These are phyloP conservation scores for Hesperophylax magnus DNA, from an alignment of 1,140 invertebrate species.

Conservation along the genomic window DNA sequence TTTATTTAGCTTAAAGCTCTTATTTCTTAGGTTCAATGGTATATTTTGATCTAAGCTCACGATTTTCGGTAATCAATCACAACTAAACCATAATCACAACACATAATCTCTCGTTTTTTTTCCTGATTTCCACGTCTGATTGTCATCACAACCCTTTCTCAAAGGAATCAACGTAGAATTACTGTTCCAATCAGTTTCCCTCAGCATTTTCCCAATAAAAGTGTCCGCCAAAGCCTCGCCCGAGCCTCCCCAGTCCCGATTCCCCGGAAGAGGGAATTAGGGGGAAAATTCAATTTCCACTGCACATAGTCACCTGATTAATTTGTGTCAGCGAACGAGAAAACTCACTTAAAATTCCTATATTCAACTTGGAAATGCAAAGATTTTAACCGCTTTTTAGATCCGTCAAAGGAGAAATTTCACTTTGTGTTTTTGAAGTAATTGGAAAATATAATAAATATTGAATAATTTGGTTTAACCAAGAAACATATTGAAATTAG, in stretches of 20 bases:
- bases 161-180: constrained; percentile 29
- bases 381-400: too few relatives aligned
- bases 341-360: constrained; percentile 7
- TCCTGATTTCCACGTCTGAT: background rate
- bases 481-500: too few relatives aligned
- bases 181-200: constrained; percentile 41
- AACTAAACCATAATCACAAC: too few relatives aligned
- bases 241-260: background rate
- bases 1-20: too few relatives aligned
- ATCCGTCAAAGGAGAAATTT: too few relatives aligned
- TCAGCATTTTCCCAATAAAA: constrained; percentile 32
- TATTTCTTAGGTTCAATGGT: too few relatives aligned
- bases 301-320: constrained; percentile 38
- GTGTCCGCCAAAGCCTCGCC: constrained; percentile 19
- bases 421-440: too few relatives aligned
- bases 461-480: too few relatives aligned
- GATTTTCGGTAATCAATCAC: background rate
- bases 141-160: constrained; percentile 22
- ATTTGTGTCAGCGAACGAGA: constrained; percentile 10
- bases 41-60: background rate
- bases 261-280: constrained; percentile 14
- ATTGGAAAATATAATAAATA: too few relatives aligned
- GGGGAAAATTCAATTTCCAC: constrained; percentile 36
- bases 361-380: background rate
- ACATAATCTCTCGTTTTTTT: too few relatives aligned